phyloP scores from a whole-genome alignment of 2,888 invertebrate genomes.

The Machimus atricapillus region DNA sequence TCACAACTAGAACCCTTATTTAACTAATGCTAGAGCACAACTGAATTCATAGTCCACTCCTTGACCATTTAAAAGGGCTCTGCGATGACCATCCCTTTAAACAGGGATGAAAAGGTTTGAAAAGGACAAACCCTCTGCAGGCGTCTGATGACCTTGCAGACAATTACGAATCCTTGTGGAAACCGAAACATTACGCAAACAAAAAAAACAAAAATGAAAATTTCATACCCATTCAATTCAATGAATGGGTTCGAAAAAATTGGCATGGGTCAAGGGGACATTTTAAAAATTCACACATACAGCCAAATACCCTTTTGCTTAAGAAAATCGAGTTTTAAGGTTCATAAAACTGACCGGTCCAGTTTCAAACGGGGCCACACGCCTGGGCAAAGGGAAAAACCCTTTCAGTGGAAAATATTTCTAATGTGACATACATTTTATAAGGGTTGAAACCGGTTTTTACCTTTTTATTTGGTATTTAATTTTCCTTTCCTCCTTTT shows the following conservation, averaged over 20 bases:
- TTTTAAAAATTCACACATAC: neutral
- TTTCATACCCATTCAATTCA: neutral
- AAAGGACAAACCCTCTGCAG: neutral
- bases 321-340: neutral
- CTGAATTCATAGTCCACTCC: neutral
- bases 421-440: neutral
- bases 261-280: neutral
- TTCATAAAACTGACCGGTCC: neutral
- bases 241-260: neutral
- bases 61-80: neutral
- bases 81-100: neutral
- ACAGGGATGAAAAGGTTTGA: neutral
- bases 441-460: neutral
- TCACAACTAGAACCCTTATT: neutral
- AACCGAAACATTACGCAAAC: neutral
- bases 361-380: neutral
- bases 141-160: neutral
- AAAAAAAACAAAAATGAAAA: neutral
- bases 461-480: neutral
- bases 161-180: neutral
- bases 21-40: neutral
- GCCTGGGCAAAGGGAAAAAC: neutral
- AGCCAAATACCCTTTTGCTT: too few relatives aligned
- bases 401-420: neutral
- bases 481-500: neutral